Evolutionary conservation across 2,888 invertebrate genomes (phyloP).

Genomic region (Apamea monoglypha): DNA sequence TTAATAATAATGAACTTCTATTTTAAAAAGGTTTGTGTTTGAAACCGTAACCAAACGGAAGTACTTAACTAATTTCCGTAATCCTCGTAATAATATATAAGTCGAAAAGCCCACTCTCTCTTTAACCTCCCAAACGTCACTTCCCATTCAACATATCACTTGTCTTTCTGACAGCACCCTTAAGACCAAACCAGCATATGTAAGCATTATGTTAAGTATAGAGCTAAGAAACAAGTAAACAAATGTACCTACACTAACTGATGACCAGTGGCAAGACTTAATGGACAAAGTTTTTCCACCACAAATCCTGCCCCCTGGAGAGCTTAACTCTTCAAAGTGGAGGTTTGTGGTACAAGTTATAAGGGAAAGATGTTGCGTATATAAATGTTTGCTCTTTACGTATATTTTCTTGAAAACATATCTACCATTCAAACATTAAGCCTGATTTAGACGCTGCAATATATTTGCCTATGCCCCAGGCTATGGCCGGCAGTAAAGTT

Average conservation of each 20-base stretch:
- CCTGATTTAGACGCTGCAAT: not conserved
- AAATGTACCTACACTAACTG: constrained; percentile 68
- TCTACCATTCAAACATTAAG: not conserved
- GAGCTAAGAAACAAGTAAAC: constrained; percentile 63
- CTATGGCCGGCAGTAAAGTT: too few species aligned
- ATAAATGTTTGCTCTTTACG: not conserved
- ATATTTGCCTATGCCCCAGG: too few species aligned
- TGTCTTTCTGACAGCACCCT: constrained; percentile 13
- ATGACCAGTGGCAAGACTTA: constrained; percentile 77
- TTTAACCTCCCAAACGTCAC: not conserved
- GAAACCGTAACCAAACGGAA: not conserved
- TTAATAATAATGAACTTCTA: too few species aligned
- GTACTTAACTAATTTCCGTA: not conserved
- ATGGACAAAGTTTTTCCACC: constrained; percentile 85
- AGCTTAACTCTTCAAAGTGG: constrained; percentile 68
- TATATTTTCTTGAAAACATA: not conserved
- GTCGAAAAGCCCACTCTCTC: not conserved
- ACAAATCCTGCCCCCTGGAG: constrained; percentile 79
- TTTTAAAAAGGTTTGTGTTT: not conserved
- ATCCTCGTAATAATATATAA: not conserved
- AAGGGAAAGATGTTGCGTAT: not conserved
- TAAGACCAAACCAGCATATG: constrained; percentile 14
- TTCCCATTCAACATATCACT: constrained; percentile 9
- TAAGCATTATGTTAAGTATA: constrained; percentile 46
- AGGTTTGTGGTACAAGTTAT: constrained; percentile 63